A percentile compares a stretch with the other conserved stretches of the same genome.
These are phyloP conservation scores for Phallusia fumigata DNA, from an alignment of 23 tunicate genomes.

Conservation along the genomic window DNA sequence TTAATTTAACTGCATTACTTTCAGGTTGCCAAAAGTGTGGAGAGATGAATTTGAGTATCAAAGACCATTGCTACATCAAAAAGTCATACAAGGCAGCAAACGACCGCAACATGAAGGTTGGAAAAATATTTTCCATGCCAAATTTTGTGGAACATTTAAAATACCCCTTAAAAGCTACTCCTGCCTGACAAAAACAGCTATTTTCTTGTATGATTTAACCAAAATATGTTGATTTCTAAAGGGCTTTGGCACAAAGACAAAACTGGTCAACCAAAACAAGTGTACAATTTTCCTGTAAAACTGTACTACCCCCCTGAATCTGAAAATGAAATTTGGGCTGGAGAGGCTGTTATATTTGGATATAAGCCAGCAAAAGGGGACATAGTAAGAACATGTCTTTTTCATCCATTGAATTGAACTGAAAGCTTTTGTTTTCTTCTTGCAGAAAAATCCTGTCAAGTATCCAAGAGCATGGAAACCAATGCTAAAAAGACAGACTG, in stretches of 20 bases:
- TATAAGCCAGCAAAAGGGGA: slow-evolving; percentile 30
- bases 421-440: neutral
- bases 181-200: too few relatives aligned
- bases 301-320: slow-evolving; percentile 57
- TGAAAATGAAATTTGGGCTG: slow-evolving; percentile 59
- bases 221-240: neutral
- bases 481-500: neutral
- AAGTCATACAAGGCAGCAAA: slow-evolving; percentile 35
- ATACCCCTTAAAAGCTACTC: too few relatives aligned
- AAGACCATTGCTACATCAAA: slow-evolving; percentile 48
- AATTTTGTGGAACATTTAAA: neutral
- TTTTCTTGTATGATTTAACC: too few relatives aligned
- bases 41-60: slow-evolving; percentile 54
- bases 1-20: neutral
- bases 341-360: slow-evolving; percentile 53
- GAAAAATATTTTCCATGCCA: neutral
- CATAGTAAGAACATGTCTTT: slow-evolving; percentile 20
- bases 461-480: slow-evolving; percentile 45
- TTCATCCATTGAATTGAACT: neutral
- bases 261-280: slow-evolving; percentile 25
- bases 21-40: slow-evolving; percentile 72
- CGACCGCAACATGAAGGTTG: slow-evolving; percentile 73
- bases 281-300: slow-evolving; percentile 31
- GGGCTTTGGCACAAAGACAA: slow-evolving; percentile 58
- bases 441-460: slow-evolving; percentile 16